phyloP scores from a whole-genome alignment of 2,888 invertebrate species.

The Buathra laborator region DNA sequence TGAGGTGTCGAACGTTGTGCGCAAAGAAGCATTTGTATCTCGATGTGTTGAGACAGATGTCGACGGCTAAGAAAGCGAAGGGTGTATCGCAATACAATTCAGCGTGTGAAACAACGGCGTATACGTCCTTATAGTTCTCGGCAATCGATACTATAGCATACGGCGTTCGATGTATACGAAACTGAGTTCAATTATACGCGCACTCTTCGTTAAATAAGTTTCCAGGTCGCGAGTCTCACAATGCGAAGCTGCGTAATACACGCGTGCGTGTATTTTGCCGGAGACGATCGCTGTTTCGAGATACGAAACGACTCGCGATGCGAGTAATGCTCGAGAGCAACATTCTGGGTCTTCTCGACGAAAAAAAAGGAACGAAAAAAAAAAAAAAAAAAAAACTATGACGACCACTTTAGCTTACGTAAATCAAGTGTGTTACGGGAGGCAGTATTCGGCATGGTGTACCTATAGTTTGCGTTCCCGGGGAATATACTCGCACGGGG shows the following conservation, averaged over 20 bases:
- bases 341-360: constrained; percentile 44
- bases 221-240: constrained; percentile 51
- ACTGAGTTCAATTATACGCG: constrained; percentile 43
- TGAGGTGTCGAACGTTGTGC: constrained; percentile 13
- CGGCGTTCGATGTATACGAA: background rate
- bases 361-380: constrained; percentile 31
- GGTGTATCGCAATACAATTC: too few species aligned
- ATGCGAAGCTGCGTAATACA: constrained; percentile 51
- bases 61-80: too few species aligned
- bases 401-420: constrained; percentile 59
- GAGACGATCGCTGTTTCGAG: constrained; percentile 57
- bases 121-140: too few species aligned
- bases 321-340: constrained; percentile 45
- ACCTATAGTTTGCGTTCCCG: background rate
- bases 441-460: constrained; percentile 18
- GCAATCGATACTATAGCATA: background rate
- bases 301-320: constrained; percentile 43
- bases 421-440: constrained; percentile 56
- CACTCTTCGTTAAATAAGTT: constrained; percentile 48
- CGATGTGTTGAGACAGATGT: background rate
- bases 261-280: constrained; percentile 34
- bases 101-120: too few species aligned
- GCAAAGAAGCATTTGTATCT: background rate
- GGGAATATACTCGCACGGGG: constrained; percentile 35
- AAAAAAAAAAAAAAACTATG: constrained; percentile 15